A percentile compares a stretch with the other conserved stretches of the same genome.
Conservation (phyloP, 2,113 vertebrate species). For the Siphamia tubifer region DNA sequence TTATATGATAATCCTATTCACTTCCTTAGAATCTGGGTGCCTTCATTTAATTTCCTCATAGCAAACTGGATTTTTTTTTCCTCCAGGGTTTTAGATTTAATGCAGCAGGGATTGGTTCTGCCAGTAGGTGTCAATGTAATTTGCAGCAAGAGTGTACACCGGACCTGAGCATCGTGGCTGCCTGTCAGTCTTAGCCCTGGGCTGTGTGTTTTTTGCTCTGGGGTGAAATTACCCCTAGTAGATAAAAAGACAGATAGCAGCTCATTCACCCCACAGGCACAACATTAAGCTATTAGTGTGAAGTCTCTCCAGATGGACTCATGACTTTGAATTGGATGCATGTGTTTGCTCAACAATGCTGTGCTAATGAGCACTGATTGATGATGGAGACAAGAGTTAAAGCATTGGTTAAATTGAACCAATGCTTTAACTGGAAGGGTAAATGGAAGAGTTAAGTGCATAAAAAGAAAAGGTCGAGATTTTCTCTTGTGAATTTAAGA, state of each 20-base stretch:
- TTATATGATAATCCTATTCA: slow-evolving; percentile 54
- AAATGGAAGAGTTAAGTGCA: no score
- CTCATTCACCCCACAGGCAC: neutral
- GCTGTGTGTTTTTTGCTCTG: neutral
- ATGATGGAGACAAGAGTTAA: neutral
- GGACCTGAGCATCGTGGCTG: neutral
- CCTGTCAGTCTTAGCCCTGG: slow-evolving; percentile 12
- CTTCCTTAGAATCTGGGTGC: slow-evolving; percentile 15
- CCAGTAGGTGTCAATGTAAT: slow-evolving; percentile 22
- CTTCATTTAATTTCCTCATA: slow-evolving; percentile 6
- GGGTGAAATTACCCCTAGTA: slow-evolving; percentile 4
- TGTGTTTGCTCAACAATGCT: neutral
- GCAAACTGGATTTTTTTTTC: neutral
- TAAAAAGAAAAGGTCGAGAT: no score
- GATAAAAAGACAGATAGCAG: neutral
- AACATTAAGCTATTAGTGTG: neutral
- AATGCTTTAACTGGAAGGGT: no score
- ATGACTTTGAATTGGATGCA: neutral
- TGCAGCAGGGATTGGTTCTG: slow-evolving; percentile 32
- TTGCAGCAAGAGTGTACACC: slow-evolving; percentile 7
- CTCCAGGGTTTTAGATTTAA: slow-evolving; percentile 31
- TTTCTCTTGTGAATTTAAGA: no score
- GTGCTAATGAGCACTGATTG: neutral
- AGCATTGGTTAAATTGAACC: neutral
- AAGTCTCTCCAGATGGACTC: neutral